Conservation (phyloP, 2,888 invertebrate species). For the Harpalus rubripes region DNA sequence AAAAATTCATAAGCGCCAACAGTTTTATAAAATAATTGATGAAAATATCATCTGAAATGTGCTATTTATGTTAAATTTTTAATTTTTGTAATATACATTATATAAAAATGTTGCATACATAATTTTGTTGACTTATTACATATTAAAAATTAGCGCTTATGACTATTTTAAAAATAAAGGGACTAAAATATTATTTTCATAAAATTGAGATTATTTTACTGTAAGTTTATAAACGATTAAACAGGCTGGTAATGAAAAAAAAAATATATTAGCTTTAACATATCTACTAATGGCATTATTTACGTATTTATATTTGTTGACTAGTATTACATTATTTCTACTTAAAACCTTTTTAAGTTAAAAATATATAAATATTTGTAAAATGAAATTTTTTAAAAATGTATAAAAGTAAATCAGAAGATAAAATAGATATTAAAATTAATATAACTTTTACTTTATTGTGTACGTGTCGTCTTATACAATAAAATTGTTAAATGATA, state of each 20-base stretch:
- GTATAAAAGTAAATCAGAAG: constrained; percentile 16
- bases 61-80: constrained; percentile 8
- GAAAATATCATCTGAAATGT: constrained; percentile 14
- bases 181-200: constrained; percentile 3
- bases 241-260: constrained; percentile 30
- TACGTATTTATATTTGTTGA: constrained; percentile 67
- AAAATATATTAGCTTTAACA: constrained; percentile 31
- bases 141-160: constrained; percentile 38
- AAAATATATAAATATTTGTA: constrained; percentile 63
- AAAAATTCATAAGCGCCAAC: constrained; percentile 59
- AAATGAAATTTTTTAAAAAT: constrained; percentile 10
- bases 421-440: constrained; percentile 9
- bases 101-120: constrained; percentile 21
- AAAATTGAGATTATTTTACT: constrained; percentile 31
- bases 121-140: constrained; percentile 18
- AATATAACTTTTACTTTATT: constrained; percentile 12
- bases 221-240: neutral
- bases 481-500: constrained; percentile 37
- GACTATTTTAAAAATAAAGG: constrained; percentile 28
- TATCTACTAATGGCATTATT: constrained; percentile 66
- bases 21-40: constrained; percentile 31
- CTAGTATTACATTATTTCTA: constrained; percentile 65
- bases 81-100: constrained; percentile 16
- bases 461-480: constrained; percentile 23
- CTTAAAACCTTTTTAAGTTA: constrained; percentile 60